A percentile compares a stretch with the other conserved stretches of the same genome.
Evolutionary conservation across 2,113 vertebrate species (phyloP).

Genomic region (Takifugu bimaculatus): DNA sequence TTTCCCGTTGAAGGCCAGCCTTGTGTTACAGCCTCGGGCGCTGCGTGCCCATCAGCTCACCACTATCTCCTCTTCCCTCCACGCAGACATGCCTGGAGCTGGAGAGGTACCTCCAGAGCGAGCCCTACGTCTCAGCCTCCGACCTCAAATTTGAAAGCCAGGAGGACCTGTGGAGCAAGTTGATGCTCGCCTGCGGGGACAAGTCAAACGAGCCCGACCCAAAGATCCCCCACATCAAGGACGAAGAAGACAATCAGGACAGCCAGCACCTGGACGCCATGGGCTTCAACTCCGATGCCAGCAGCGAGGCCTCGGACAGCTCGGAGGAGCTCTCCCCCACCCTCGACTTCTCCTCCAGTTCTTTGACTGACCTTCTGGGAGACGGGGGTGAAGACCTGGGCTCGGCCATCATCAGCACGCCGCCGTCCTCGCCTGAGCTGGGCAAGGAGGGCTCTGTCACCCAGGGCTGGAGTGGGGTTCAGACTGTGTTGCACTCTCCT

Average conservation of each 20-base stretch:
- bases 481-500: slow-evolving; percentile 80
- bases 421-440: slow-evolving; percentile 89
- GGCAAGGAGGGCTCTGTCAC: slow-evolving; percentile 79
- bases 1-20: slow-evolving; percentile 10
- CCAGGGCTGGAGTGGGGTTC: slow-evolving; percentile 81
- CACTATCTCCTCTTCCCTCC: slow-evolving; percentile 41
- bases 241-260: slow-evolving; percentile 76
- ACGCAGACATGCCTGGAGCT: slow-evolving; percentile 92
- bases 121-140: slow-evolving; percentile 90
- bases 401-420: slow-evolving; percentile 83
- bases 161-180: slow-evolving; percentile 95
- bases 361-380: slow-evolving; percentile 81
- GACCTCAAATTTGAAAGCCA: slow-evolving; percentile 91
- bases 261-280: slow-evolving; percentile 81
- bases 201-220: slow-evolving; percentile 81
- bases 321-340: slow-evolving; percentile 89
- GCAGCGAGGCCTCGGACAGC: slow-evolving; percentile 91
- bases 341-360: slow-evolving; percentile 83
- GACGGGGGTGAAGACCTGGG: slow-evolving; percentile 82
- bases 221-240: slow-evolving; percentile 72
- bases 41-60: slow-evolving; percentile 2
- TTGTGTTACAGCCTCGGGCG: slow-evolving; percentile 17
- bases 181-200: slow-evolving; percentile 92
- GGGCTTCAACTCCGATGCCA: slow-evolving; percentile 87
- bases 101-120: slow-evolving; percentile 94